These are phyloP conservation scores for Anguilla obscura DNA, from an alignment of 2,797 vertebrate species.

Conservation along the genomic window DNA sequence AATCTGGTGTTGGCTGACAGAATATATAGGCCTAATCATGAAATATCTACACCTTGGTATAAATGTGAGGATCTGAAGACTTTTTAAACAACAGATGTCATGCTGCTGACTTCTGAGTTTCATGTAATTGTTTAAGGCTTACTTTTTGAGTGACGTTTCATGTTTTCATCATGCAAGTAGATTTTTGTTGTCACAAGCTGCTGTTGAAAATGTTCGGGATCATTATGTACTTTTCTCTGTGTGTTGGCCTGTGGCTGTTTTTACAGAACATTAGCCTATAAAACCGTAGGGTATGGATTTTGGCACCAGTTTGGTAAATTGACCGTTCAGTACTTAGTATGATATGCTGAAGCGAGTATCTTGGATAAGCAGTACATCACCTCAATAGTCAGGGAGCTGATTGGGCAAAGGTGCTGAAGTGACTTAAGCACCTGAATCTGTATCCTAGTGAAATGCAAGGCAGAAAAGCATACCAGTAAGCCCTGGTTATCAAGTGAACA, in stretches of 20 bases:
- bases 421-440: background rate
- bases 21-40: background rate
- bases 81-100: background rate
- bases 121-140: background rate
- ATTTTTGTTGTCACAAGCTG: background rate
- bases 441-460: background rate
- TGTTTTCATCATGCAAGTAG: background rate
- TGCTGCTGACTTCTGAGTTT: background rate
- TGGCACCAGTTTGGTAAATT: background rate
- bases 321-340: background rate
- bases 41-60: background rate
- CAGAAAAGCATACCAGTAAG: background rate
- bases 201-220: background rate
- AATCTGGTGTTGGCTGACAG: background rate
- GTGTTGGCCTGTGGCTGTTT: background rate
- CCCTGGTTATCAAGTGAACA: background rate
- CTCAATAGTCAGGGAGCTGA: slow-evolving; percentile 4
- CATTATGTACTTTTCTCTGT: background rate
- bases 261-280: background rate
- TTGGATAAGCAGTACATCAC: background rate
- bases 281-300: background rate
- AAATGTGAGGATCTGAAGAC: background rate
- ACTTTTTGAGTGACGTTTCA: background rate
- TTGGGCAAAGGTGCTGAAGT: background rate
- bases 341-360: background rate